Percentiles rank a stretch among this genome's conserved stretches.
Evolutionary conservation across 30 jellyfish, hydroid and myxozoan genomes (phyloP).

Genomic region (Cassiopea andromeda): DNA sequence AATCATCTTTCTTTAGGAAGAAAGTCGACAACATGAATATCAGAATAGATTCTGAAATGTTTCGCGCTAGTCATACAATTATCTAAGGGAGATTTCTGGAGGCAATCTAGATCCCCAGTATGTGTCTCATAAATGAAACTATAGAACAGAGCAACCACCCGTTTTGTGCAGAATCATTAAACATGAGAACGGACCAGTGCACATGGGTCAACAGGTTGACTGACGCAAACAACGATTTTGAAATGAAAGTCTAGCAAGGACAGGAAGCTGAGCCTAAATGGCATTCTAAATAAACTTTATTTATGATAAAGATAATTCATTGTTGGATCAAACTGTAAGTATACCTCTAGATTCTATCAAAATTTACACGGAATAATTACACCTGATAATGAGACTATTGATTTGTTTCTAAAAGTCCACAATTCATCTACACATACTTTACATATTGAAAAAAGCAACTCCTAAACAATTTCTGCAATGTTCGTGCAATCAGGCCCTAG

Average conservation of each 20-base stretch:
- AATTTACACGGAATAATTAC: too few species aligned
- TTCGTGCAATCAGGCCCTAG: background rate
- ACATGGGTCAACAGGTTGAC: constrained; percentile 74
- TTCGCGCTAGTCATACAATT: background rate
- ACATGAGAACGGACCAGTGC: constrained; percentile 78
- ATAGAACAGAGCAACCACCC: constrained; percentile 65
- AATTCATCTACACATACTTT: background rate
- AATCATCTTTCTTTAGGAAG: too few species aligned
- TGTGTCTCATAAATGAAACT: constrained; percentile 4
- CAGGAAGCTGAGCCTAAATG: background rate
- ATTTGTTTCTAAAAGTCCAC: too few species aligned
- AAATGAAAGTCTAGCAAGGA: constrained; percentile 12
- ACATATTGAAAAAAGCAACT: background rate
- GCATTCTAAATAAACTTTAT: background rate
- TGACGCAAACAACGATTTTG: constrained; percentile 71
- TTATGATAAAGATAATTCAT: too few species aligned
- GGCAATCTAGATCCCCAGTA: background rate
- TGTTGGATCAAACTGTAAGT: too few species aligned
- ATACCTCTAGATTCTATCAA: too few species aligned
- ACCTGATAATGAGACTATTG: too few species aligned
- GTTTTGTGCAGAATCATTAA: constrained; percentile 56
- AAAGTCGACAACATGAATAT: too few species aligned
- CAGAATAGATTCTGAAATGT: background rate
- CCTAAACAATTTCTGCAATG: background rate
- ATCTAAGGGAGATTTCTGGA: background rate